Base-by-base conservation (phyloP, 2,113 vertebrate genomes). In the Trochalopteron elliotii region DNA sequence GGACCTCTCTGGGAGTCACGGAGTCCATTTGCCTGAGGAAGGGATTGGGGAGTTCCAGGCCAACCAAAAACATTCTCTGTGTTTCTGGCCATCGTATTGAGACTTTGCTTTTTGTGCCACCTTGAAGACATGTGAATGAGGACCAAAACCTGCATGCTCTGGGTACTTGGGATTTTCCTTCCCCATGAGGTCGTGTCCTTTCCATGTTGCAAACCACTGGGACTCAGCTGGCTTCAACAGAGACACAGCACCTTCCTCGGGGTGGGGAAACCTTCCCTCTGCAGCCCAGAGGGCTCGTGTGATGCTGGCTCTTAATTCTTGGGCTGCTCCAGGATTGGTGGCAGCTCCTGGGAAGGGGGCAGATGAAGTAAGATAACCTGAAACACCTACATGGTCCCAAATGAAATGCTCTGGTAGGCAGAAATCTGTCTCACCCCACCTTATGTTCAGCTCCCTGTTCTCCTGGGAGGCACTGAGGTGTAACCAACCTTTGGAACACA, bases 111-210 rank as follows among this genome's bases (percentile, higher is more conserved):
- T 30, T 50, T 49, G 52, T 82, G 59, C 23, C 11, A 5, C 12
- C 2, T 0, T 69, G 60, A 13, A 57, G 27, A 27, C 16, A 17
- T 55, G 47, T 21, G 35, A 47, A 20, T 0, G 1, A 63, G 33
- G 24, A 47, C 23, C 17, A 71, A 84, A 83, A 61, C 1, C 69
- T 45, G 19, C 22, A 6, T 42, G 22, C 6, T 52, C 7, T 37
- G 33, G 5, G 24, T 30, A 19, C 17, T 57, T 0, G 0, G 47
- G 24, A 39, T 91, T 89, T 87, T 71, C n/a, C 14, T 75, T 71
- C 31, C 12, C 6, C 31, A 11, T 8, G 15, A 50, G 52, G 23
- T 79, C 7, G 6, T 15, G 9, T 37, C 60, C 79, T 20, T 76
- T 80, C 24, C 2, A 0, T 40, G 24, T 15, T 52, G 27, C 30